Evolutionary conservation across 2,113 vertebrate species (phyloP), one percentile per base, ranked within the genome.

Genomic region (Pseudorhombus dupliciocellatus): DNA sequence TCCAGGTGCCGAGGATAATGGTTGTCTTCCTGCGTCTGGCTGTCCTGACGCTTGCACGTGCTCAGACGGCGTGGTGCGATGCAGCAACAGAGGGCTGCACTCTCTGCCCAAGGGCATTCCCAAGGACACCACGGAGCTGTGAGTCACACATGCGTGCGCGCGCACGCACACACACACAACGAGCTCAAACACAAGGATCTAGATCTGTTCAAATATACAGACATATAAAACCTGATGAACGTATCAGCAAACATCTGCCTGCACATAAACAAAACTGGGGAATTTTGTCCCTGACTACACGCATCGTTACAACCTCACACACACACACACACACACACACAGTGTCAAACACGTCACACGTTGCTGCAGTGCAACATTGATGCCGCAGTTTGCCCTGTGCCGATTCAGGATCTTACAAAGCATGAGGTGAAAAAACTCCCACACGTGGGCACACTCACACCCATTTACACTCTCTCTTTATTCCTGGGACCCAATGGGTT

Each of bases 41-140:
- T 99, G 98, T 83, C 97, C 98, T 0, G 95, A 97, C 46, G 93
- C 94, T 66, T 99, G 97, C 91, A 95, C 95, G 77, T 99, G 97
- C 25, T 76, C 96, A 83, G 97, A 99, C 52, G 91, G 94, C 0
- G 95, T 98, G 88, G 96, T 99, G 66, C 95, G 97, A 1, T 99
- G 98, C 93, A 97, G 98, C 90, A 97, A 98, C 93, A 95, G 92
- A 82, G 97, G 95, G 31, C 93, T 99, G 72, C 93, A 87, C 21
- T 48, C 90, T 4, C 91, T 98, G 75, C 97, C 98, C 85, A 98
- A 92, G 89, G 96, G 96, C 83, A 95, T 99, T 87, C 97, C 97
- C 90, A 98, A 96, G 91, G 98, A 99, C 15, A 94, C 97, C 84
- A 99, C 97, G 0, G 97, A 99, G 91, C 93, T 99, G 98, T 99